Conservation (phyloP, 2,797 vertebrate species). For the Galaxias olidus region DNA sequence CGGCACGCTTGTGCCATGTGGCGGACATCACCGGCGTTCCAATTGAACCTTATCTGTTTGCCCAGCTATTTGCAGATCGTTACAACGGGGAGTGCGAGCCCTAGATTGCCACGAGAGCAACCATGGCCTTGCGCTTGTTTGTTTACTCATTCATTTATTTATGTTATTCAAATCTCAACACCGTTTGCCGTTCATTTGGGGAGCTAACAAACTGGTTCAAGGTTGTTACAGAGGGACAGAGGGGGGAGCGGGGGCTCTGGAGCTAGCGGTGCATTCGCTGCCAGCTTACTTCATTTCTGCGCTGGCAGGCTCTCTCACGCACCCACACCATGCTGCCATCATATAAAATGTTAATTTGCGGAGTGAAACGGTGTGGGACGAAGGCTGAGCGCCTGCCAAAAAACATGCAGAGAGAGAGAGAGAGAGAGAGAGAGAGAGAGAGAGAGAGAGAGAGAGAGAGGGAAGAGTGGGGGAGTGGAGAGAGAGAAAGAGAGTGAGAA, state of each 20-base stretch:
- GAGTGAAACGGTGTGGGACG: constrained; percentile 56
- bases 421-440: neutral
- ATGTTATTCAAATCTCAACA: constrained; percentile 69
- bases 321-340: constrained; percentile 47
- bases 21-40: constrained; percentile 56
- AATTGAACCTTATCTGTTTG: constrained; percentile 69
- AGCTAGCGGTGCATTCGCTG: constrained; percentile 33
- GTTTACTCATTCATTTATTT: constrained; percentile 76
- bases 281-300: constrained; percentile 61
- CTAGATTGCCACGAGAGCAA: constrained; percentile 57
- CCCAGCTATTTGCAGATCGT: constrained; percentile 77
- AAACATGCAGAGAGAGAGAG: constrained; percentile 27
- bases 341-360: constrained; percentile 68
- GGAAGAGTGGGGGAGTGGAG: too few species aligned
- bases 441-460: constrained; percentile 12
- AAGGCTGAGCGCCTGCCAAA: constrained; percentile 57
- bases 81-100: constrained; percentile 56
- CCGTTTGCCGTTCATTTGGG: constrained; percentile 61
- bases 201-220: constrained; percentile 71
- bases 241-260: constrained; percentile 11
- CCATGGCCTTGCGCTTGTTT: constrained; percentile 56
- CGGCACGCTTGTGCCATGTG: constrained; percentile 58
- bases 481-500: too few species aligned
- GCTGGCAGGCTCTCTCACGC: constrained; percentile 54
- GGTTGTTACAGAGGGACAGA: constrained; percentile 58